Conservation (phyloP, 1,140 invertebrate genomes). For the Calliphora vicina region DNA sequence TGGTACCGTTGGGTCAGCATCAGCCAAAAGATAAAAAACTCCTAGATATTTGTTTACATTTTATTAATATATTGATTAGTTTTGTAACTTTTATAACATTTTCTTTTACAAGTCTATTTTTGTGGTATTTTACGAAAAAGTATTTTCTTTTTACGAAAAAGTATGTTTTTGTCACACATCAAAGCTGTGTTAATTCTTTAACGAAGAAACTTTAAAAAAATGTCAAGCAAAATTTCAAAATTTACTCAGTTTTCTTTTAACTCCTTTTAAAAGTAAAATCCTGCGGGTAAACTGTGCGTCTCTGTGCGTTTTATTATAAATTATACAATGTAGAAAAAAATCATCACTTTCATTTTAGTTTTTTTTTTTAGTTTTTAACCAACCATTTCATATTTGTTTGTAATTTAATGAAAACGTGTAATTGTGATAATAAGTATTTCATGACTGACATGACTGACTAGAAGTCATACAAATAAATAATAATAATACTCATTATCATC, state of each 20-base stretch:
- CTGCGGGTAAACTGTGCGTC: not conserved
- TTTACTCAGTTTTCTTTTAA: not conserved
- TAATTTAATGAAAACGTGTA: constrained; percentile 29
- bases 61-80: no score
- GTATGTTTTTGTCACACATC: not conserved
- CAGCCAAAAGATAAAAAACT: no score
- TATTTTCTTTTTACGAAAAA: no score
- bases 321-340: not conserved
- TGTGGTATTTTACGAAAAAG: no score
- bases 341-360: no score
- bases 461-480: not conserved
- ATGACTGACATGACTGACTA: not conserved
- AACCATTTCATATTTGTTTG: not conserved
- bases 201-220: no score
- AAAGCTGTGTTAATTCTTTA: no score
- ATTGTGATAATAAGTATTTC: not conserved
- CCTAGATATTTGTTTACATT: no score
- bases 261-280: not conserved
- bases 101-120: no score
- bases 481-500: not conserved
- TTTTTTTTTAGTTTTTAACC: no score
- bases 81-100: no score
- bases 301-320: not conserved
- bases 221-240: not conserved
- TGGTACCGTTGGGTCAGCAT: no score